These are phyloP conservation scores for Stigmatopora nigra DNA, from an alignment of 2,113 vertebrate species.

Conservation along the genomic window DNA sequence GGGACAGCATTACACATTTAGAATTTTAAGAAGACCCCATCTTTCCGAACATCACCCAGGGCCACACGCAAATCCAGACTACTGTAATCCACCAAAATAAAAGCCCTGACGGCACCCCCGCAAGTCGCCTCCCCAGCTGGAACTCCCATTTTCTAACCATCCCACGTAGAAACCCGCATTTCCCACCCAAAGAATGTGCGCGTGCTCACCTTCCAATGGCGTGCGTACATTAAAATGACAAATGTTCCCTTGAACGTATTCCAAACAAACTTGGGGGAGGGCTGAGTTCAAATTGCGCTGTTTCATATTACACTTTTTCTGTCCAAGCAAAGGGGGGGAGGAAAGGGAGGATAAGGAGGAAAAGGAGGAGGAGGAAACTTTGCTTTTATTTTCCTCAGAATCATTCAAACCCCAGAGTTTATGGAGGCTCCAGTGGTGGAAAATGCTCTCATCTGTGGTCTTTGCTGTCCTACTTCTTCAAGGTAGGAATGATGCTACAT, in stretches of 20 bases:
- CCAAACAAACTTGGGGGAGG: conserved; percentile 36
- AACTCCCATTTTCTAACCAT: conserved; percentile 51
- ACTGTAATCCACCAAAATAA: conserved; percentile 22
- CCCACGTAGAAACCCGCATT: conserved; percentile 48
- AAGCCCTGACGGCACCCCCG: conserved; percentile 24
- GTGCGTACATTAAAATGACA: conserved; percentile 16
- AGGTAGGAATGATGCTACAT: conserved; percentile 58
- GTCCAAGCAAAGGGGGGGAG: not conserved
- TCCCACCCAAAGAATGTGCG: conserved; percentile 30
- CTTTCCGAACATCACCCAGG: not conserved
- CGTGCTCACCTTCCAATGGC: conserved; percentile 24
- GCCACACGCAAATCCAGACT: conserved; percentile 19
- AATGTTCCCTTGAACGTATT: conserved; percentile 33
- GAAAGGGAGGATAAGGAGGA: conserved; percentile 6
- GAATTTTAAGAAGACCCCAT: not conserved
- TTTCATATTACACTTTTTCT: conserved; percentile 66
- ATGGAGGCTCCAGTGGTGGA: conserved; percentile 65
- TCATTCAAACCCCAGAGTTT: conserved; percentile 55
- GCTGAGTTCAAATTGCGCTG: conserved; percentile 47
- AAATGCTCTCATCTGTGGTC: conserved; percentile 70
- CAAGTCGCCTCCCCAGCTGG: conserved; percentile 57
- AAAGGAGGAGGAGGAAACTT: conserved; percentile 30
- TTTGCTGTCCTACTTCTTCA: conserved; percentile 60
- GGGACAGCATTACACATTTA: conserved; percentile 14
- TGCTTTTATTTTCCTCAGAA: conserved; percentile 38